These are phyloP conservation scores for Andrena fulva DNA, from an alignment of 2,888 invertebrate genomes.

Conservation along the genomic window DNA sequence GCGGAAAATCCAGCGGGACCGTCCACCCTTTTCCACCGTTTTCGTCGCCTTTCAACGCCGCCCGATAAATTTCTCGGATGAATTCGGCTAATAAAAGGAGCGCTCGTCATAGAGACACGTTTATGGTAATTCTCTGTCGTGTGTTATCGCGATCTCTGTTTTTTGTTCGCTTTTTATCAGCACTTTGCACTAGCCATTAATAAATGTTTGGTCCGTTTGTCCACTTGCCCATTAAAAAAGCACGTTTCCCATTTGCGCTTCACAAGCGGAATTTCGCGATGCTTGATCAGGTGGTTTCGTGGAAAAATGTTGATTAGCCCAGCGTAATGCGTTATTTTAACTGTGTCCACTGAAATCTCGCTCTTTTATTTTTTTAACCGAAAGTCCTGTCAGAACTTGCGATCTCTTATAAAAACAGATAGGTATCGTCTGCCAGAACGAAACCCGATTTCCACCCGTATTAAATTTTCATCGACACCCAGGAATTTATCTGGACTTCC, in stretches of 20 bases:
- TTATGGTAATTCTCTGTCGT: slow-evolving; percentile 1
- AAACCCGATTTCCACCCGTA: not conserved
- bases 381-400: too few relatives aligned
- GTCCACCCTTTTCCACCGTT: too few relatives aligned
- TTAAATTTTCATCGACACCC: slow-evolving; percentile 7
- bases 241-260: not conserved
- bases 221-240: not conserved
- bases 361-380: not conserved
- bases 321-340: too few relatives aligned
- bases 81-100: too few relatives aligned
- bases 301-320: too few relatives aligned
- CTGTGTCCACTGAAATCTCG: too few relatives aligned
- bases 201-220: slow-evolving; percentile 5
- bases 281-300: not conserved
- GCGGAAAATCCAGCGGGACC: too few relatives aligned
- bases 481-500: not conserved
- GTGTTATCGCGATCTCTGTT: slow-evolving; percentile 29
- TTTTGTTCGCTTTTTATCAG: not conserved
- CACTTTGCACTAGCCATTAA: slow-evolving; percentile 5
- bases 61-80: too few relatives aligned
- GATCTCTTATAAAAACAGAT: too few relatives aligned
- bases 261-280: not conserved
- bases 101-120: too few relatives aligned
- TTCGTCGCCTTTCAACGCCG: too few relatives aligned
- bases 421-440: too few relatives aligned